Base-by-base conservation (phyloP, 2,797 vertebrate species). In the Centroberyx gerrardi region DNA sequence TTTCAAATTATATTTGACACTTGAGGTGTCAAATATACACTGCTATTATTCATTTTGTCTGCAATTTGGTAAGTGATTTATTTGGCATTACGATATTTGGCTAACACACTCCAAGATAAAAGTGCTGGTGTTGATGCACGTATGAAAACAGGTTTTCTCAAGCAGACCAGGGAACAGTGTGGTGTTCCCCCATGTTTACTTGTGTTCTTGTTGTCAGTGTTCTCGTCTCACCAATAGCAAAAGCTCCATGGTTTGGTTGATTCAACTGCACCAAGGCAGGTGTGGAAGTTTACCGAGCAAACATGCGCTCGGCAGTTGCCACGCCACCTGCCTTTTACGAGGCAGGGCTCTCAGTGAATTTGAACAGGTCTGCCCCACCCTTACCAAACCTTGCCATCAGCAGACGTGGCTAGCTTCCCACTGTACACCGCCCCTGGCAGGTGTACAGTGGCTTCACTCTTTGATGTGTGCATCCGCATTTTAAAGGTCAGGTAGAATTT, bases 401-500 rank as follows among this genome's bases (percentile, higher is more conserved):
- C 58, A 72, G 74, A 64, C 69, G 77, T 53, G 0, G 1, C 13
- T 14, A 27, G 29, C 36, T 55, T 55, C 22, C 49, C 4, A 3
- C 38, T 40, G 46, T 49, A 33, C 18, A 33, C 31, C 17, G 15
- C 72, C 22, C 66, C 53, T 17, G 52, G 49, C 90, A 85, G 86
- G 81, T 86, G 82, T 51, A 33, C 58, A 0, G 38, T 62, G 80
- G 76, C 81, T 46, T 84, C 59, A 38, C 64, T 52, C 72, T 76
- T 80, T 49, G 2, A 59, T 60, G 73, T 36, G 58, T 56, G 53
- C 55, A 2, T 66, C 63, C 46, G 62, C 76, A 18, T 76, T 83
- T 71, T 48, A 85, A 81, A 87, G 86, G 89, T 90, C 85, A 85
- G 48, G 5, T n/a, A 74, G 70, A 48, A 63, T 90, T 87, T 85